A percentile compares a stretch with the other conserved stretches of the same genome.
Conservation (phyloP, 2,888 invertebrate genomes). For the Lasioglossum zephyrum region DNA sequence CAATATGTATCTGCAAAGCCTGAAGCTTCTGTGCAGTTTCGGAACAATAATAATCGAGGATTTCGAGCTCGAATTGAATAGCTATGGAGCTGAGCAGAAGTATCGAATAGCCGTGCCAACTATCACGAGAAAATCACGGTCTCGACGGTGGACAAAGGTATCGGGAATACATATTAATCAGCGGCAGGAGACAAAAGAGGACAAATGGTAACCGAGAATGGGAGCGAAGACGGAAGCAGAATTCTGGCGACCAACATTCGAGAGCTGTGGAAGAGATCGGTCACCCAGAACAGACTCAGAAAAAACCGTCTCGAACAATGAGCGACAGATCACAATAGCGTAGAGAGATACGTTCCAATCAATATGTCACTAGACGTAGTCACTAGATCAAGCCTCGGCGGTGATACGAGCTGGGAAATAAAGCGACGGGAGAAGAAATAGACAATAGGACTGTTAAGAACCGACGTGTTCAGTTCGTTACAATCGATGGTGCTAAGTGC, state of each 20-base stretch:
- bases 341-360: constrained; percentile 13
- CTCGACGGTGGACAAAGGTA: not conserved
- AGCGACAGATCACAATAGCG: constrained; percentile 42
- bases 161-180: constrained; percentile 11
- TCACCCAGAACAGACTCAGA: not conserved
- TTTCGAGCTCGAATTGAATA: not conserved
- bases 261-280: not conserved
- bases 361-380: constrained; percentile 11
- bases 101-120: not conserved
- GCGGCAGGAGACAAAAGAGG: not conserved
- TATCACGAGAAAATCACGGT: constrained; percentile 1
- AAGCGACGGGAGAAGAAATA: not conserved
- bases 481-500: constrained; percentile 1
- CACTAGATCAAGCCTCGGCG: constrained; percentile 4
- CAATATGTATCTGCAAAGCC: not conserved
- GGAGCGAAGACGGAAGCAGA: not conserved
- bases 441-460: constrained; percentile 33
- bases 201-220: too few species aligned
- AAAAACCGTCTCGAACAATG: constrained; percentile 37
- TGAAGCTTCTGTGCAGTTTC: not conserved
- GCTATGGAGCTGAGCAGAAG: not conserved
- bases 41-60: not conserved
- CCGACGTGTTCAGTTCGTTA: constrained; percentile 1
- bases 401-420: not conserved
- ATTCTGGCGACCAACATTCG: constrained; percentile 2